phyloP scores from a whole-genome alignment of 1,140 invertebrate species.

The Phenacoccus solenopsis region DNA sequence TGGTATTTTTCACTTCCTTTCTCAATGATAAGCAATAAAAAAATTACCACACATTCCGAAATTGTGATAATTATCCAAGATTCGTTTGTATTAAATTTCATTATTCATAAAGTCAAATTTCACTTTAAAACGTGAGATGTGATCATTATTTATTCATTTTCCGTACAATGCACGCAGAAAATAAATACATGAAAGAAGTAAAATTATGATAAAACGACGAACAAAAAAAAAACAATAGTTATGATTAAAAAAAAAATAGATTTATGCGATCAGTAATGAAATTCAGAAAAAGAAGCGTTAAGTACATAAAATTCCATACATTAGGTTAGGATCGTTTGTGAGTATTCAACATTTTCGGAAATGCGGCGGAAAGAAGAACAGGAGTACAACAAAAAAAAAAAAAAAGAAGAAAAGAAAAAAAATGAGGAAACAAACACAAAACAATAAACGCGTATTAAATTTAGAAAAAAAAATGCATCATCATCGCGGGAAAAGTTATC shows the following conservation, averaged over 20 bases:
- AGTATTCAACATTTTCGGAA: background rate
- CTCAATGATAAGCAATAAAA: too few relatives aligned
- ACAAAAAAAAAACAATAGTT: background rate
- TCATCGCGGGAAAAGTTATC: background rate
- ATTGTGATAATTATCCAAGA: too few relatives aligned
- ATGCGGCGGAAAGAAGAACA: background rate
- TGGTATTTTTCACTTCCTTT: too few relatives aligned
- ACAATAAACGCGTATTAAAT: too few relatives aligned
- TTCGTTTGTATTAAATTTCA: too few relatives aligned
- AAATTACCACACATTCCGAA: too few relatives aligned
- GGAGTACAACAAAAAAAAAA: background rate
- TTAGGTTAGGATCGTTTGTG: slow-evolving; percentile 9
- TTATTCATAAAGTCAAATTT: too few relatives aligned
- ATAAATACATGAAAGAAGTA: background rate
- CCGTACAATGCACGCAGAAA: background rate
- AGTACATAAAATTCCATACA: slow-evolving; percentile 5
- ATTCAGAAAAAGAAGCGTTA: slow-evolving; percentile 9
- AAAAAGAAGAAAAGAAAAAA: background rate
- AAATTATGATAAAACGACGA: background rate
- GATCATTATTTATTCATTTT: background rate
- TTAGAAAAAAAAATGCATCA: slow-evolving; percentile 6
- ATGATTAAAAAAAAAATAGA: background rate
- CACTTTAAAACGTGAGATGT: background rate
- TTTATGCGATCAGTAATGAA: slow-evolving; percentile 3
- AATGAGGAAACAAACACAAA: background rate